Evolutionary conservation across 1,140 invertebrate species (phyloP), one percentile per base, ranked within the genome.

Genomic region (Bombus sylvicola): DNA sequence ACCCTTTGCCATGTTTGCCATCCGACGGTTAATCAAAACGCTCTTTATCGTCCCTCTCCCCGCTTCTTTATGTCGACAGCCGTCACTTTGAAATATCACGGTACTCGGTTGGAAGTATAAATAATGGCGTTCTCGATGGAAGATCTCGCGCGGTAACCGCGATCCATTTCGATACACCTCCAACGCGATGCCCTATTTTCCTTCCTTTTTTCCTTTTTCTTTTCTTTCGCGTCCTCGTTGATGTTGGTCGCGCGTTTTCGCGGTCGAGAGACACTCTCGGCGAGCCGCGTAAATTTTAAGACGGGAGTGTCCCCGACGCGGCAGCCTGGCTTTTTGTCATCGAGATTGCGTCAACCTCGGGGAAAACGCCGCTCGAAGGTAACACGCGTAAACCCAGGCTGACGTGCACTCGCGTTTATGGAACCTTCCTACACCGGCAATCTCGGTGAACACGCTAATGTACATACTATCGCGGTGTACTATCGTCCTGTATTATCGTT

Each of bases 71-170:
- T 8, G 37, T 25, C 69, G 28, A 43, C 71, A 73, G 39, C 37
- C 71, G 39, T 43, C 71, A n/a, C 66, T 68, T 37, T 73, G 71
- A 73, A 73, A 73, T 73, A 73, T 73, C 71, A 34, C 69, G 25
- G 37, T 25, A 39, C 71, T 73, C 39, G 28, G 28, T 1, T 73
- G 39, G 2, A n/a, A 73, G 71, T n/a, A 43, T 73, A 73, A 73
- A 73, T 73, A 73, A 73, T 73, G 71, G 13, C 39, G 25, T 43
- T 43, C 28, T 73, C 28, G 39, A 25, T 73, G 71, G 2, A 28
- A 66, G 37, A 43, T n/a, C n/a, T 43, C 39, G 18, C 13, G n/a
- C 62, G 62, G 62, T 31, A 66, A 66, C 25, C 34, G 69, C 71
- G 71, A 73, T 73, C 37, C 71, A 39, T 39, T 41, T 73, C 71